Evolutionary conservation across 2,797 vertebrate genomes (phyloP).

Genomic region (Synanceia verrucosa): DNA sequence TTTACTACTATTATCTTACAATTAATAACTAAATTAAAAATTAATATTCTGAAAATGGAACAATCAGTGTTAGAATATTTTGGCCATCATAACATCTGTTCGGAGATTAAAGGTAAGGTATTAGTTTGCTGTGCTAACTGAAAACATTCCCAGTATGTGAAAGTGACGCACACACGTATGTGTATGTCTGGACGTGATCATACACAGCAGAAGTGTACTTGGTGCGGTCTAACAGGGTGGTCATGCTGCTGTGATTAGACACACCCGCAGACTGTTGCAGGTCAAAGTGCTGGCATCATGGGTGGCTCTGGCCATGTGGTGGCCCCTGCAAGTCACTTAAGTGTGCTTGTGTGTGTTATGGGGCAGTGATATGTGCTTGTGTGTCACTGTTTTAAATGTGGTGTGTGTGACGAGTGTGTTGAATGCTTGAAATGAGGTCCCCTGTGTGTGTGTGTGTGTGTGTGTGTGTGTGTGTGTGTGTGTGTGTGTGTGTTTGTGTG

Average conservation of each 20-base stretch:
- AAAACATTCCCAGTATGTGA: constrained; percentile 37
- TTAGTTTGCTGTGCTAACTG: constrained; percentile 1
- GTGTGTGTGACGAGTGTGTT: constrained; percentile 13
- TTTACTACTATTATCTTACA: neutral
- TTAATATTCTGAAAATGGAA: neutral
- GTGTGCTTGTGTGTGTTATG: neutral
- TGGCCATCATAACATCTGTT: too few species aligned
- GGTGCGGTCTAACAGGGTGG: constrained; percentile 66
- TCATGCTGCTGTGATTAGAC: constrained; percentile 61
- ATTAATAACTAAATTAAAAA: neutral
- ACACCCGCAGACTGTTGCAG: constrained; percentile 62
- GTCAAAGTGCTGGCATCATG: constrained; percentile 69
- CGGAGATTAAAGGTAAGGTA: neutral
- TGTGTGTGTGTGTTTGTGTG: neutral
- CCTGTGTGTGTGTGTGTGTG: neutral
- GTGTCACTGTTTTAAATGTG: constrained; percentile 21
- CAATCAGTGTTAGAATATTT: neutral
- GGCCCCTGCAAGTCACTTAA: constrained; percentile 50
- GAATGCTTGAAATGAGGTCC: constrained; percentile 2
- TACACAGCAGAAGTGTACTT: constrained; percentile 43
- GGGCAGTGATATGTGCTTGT: neutral
- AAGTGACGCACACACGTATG: neutral
- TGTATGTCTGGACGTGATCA: constrained; percentile 69
- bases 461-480: neutral
- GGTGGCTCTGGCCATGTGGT: constrained; percentile 68